phyloP scores from a whole-genome alignment of 2,888 invertebrate genomes.

The Theretra japonica region DNA sequence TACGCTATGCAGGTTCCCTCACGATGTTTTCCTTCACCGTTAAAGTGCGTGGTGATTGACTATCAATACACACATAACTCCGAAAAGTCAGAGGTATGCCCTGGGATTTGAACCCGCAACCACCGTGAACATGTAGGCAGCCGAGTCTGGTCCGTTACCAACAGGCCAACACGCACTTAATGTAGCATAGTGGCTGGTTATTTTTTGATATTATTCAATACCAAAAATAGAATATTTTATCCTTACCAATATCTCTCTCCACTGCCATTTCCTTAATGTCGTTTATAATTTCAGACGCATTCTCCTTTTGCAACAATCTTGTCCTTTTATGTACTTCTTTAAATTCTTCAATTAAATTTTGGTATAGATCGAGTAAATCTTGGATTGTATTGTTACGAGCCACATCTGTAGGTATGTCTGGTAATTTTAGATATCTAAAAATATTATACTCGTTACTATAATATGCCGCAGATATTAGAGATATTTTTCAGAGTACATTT shows the following conservation, averaged over 20 bases:
- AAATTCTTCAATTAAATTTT: constrained; percentile 91
- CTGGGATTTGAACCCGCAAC: too few species aligned
- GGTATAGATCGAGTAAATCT: constrained; percentile 89
- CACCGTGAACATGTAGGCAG: too few species aligned
- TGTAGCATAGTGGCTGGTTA: too few species aligned
- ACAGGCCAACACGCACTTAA: too few species aligned
- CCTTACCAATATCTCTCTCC: constrained; percentile 91
- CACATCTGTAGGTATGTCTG: constrained; percentile 91
- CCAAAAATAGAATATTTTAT: neutral
- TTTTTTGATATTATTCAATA: too few species aligned
- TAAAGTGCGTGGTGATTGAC: too few species aligned
- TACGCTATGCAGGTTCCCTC: too few species aligned
- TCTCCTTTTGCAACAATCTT: constrained; percentile 85
- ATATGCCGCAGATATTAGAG: neutral
- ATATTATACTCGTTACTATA: neutral
- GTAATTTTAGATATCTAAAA: constrained; percentile 77
- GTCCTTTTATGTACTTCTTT: constrained; percentile 90
- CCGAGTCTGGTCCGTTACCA: too few species aligned
- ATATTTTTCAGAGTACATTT: neutral
- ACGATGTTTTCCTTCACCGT: too few species aligned
- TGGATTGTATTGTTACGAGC: constrained; percentile 89
- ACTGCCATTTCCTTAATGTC: constrained; percentile 95
- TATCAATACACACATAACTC: too few species aligned
- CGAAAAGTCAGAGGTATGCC: too few species aligned
- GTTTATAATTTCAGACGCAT: constrained; percentile 91